Evolutionary conservation across 2,113 vertebrate genomes (phyloP).

Genomic region (Cervus canadensis): DNA sequence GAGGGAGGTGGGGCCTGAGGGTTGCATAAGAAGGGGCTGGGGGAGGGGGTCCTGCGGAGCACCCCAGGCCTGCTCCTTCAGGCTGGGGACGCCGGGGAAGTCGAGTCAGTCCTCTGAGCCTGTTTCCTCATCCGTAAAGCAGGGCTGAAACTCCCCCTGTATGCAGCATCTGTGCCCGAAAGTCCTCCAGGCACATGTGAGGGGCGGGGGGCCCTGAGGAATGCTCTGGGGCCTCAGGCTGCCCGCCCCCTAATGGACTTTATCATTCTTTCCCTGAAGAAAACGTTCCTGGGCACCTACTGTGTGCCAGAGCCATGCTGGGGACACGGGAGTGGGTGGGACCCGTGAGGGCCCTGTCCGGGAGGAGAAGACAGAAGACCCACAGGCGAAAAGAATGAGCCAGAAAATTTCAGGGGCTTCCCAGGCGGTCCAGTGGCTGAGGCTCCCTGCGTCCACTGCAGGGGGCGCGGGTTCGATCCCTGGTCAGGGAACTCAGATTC

Average conservation of each 20-base stretch:
- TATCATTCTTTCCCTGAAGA: not conserved
- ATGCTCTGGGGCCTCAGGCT: not conserved
- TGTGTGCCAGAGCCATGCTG: not conserved
- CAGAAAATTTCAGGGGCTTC: not conserved
- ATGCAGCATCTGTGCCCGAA: accelerated
- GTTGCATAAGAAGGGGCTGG: not conserved
- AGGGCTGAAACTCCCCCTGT: not conserved
- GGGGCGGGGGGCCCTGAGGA: not conserved
- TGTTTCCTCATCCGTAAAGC: not conserved
- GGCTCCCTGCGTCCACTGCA: not conserved
- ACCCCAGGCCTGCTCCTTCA: not conserved
- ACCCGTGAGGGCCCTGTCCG: not conserved
- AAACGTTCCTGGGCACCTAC: not conserved
- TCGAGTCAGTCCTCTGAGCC: not conserved
- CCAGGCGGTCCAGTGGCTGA: not conserved
- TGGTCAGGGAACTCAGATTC: not conserved
- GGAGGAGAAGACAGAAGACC: not conserved
- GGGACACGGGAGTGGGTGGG: not conserved
- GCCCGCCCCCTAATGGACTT: not conserved
- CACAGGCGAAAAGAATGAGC: not conserved
- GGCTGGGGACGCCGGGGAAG: not conserved
- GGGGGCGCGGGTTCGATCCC: not conserved
- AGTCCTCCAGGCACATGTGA: not conserved
- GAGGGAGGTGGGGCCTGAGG: not conserved
- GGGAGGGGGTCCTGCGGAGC: not conserved